Conservation (phyloP, 64 coral and sea anemone species). For the Montipora efflorescens region DNA sequence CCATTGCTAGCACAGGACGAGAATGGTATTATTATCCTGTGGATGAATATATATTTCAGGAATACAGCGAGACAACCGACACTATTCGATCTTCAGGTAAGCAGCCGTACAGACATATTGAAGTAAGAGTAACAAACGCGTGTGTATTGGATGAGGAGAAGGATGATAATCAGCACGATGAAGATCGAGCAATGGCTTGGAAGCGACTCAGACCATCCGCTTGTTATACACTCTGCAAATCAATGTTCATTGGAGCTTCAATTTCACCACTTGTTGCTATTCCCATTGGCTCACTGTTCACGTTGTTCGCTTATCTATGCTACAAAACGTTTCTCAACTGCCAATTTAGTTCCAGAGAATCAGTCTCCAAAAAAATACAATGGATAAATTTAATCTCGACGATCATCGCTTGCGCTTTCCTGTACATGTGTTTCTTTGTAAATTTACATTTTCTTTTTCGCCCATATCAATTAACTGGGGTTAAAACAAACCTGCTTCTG, state of each 20-base stretch:
- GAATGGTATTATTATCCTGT: background rate
- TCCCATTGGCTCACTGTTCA: background rate
- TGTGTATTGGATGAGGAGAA: background rate
- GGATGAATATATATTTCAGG: background rate
- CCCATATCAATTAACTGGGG: background rate
- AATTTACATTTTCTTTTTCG: background rate
- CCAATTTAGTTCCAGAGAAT: background rate
- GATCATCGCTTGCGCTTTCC: background rate
- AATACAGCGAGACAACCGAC: background rate
- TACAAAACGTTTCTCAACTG: background rate
- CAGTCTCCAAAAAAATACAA: background rate
- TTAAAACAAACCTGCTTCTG: background rate
- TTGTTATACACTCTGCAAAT: background rate
- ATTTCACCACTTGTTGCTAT: background rate
- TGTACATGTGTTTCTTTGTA: background rate
- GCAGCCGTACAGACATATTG: background rate
- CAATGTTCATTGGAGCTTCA: background rate
- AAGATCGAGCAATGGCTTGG: background rate
- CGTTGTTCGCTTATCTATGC: background rate
- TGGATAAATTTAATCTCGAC: background rate
- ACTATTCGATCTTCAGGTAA: no score
- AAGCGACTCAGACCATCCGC: background rate
- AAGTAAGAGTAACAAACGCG: background rate
- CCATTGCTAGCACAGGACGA: background rate
- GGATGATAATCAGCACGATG: background rate